Evolutionary conservation across 2,888 invertebrate species (phyloP).

Genomic region (Aleiodes leptofemur): DNA sequence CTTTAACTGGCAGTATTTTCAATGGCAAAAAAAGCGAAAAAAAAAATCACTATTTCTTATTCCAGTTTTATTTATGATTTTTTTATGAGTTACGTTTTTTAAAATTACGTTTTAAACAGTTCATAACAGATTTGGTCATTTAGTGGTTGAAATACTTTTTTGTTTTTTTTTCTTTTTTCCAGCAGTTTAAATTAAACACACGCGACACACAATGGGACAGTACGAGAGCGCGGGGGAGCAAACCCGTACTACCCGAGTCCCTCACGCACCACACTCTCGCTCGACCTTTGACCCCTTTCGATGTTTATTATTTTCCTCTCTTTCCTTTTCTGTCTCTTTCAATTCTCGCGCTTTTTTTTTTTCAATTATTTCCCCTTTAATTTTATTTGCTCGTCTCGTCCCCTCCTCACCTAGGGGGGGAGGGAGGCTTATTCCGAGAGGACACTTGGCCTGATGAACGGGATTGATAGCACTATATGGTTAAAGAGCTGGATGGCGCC

Average conservation of each 20-base stretch:
- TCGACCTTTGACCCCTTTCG: conserved; percentile 46
- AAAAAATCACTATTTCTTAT: neutral
- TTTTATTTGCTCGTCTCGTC: too few species aligned
- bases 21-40: neutral
- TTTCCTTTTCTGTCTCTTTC: neutral
- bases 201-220: conserved; percentile 32
- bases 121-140: conserved; percentile 16
- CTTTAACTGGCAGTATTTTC: conserved; percentile 6
- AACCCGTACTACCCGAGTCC: conserved; percentile 45
- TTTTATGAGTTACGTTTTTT: conserved; percentile 2
- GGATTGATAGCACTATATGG: conserved; percentile 32
- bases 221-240: conserved; percentile 42
- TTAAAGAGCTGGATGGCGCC: conserved; percentile 43
- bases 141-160: neutral
- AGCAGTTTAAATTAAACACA: conserved; percentile 8
- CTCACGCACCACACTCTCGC: conserved; percentile 47
- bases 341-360: conserved; percentile 14
- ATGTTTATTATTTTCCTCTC: neutral
- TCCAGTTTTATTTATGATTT: neutral
- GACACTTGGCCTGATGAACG: conserved; percentile 17
- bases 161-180: neutral
- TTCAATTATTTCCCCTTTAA: neutral
- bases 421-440: conserved; percentile 1
- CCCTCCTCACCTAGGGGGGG: neutral
- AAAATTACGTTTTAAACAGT: neutral